Evolutionary conservation across 2,797 vertebrate species (phyloP).

Genomic region (Lepidocolaptes lacrymiger): DNA sequence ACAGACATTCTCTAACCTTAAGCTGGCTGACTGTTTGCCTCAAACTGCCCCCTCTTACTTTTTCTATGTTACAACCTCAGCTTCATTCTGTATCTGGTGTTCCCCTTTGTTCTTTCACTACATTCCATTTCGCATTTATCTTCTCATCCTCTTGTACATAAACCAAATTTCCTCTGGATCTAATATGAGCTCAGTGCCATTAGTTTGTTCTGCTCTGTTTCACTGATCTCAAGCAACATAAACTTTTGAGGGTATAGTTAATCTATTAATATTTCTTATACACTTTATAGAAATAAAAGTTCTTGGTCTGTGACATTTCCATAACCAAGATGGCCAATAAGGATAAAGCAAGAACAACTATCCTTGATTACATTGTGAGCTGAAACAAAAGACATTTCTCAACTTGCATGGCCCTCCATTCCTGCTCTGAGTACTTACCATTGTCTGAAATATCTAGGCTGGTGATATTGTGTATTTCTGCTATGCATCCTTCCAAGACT

Average conservation of each 20-base stretch:
- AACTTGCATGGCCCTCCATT: neutral
- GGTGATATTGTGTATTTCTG: slow-evolving; percentile 96
- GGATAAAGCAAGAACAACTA: neutral
- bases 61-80: neutral
- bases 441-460: slow-evolving; percentile 97
- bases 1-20: neutral
- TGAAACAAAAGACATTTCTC: neutral
- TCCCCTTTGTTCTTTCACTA: neutral
- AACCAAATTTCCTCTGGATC: neutral
- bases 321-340: neutral
- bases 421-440: slow-evolving; percentile 79
- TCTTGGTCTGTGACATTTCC: neutral
- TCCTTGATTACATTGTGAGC: neutral
- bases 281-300: neutral
- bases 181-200: neutral
- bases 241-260: neutral
- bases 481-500: slow-evolving; percentile 96
- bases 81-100: neutral
- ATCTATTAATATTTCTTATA: neutral
- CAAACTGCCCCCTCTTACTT: neutral
- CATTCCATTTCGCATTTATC: neutral
- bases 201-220: neutral
- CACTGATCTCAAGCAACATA: neutral
- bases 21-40: neutral
- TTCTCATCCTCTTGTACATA: neutral